Evolutionary conservation across 2,888 invertebrate species (phyloP), one percentile per base, ranked within the genome.

Genomic region (Mycalesis mineus): DNA sequence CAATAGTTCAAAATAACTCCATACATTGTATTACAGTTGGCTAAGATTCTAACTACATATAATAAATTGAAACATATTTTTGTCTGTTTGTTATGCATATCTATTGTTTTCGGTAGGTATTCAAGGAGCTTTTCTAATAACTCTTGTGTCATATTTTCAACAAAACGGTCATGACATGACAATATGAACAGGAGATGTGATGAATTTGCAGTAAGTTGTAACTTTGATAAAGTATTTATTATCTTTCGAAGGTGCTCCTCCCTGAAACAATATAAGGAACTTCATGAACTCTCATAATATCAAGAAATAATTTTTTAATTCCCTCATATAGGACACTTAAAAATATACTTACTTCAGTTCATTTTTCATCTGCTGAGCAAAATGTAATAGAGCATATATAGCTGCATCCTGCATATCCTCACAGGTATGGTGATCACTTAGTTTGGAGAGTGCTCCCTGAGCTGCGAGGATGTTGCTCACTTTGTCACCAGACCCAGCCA

Each of bases 151-250:
- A 76, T 17, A 1, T 65, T 45, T 42, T 56, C 52, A 0, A 62
- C 57, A 62, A 84, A 86, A 22, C 75, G 61, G 0, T 60, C 57
- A 60, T 85, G 83, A 57, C 87, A 87, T 0, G 86, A 84, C 0
- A 86, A 45, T 2, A 77, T 68, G 68, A 78, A 88, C 4, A 82
- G 68, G 0, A 88, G 71, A 1, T 74, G 75, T 2, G 68, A 56
- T 11, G 77, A 64, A 0, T 67, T 57, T 17, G 61, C 45, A 1
- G 68, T 68, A 0, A 71, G 40, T 1, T 73, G 65, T 0, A 69
- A 37, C 9, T 65, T 65, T 8, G 72, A 61, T 4, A 78, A 45
- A 0, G 67, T 67, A 36, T 65, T 48, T 0, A 82, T 47, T 0
- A 84, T 69, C 58, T 66, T 72, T 0, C 66, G 57, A 0, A 83